Evolutionary conservation across 2,888 invertebrate genomes (phyloP), one percentile per base, ranked within the genome.

Genomic region (Taphrorychus bicolor): DNA sequence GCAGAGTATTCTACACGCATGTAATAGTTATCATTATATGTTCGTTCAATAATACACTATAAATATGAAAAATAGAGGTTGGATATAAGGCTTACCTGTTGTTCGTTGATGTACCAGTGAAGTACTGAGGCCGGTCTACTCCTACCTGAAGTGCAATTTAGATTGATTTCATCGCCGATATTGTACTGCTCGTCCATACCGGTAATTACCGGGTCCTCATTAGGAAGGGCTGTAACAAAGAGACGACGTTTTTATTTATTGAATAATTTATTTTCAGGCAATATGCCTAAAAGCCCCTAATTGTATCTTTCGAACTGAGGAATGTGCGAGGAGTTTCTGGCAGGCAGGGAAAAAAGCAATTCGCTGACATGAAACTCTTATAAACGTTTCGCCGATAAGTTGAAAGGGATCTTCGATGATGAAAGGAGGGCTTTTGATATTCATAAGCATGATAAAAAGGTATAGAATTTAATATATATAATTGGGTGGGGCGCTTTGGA

Each of bases 101-200:
- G 87, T 74, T 91, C 91, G 78, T 92, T 91, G 78, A 92, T 90
- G 82, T 89, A 91, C 91, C 91, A 92, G 78, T 89, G 89, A 21
- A 92, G 85, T 71, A 88, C 84, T 18, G 91, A 90, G 17, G 91
- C 90, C 23, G 92, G 92, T 80, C 89, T 89, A 68, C 91, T 91
- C 78, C 89, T 87, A 48, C 90, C 90, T 45, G 91, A 91, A 41
- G 91, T 91, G 82, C 92, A 92, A 81, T 92, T 92, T 72, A 92
- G 83, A 79, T 88, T 89, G 75, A 92, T 84, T 70, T 87, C 87
- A 79, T 91, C 91, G 41, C 91, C 91, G 79, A 88, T 88, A 82
- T 90, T 88, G 78, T 91, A 91, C 76, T 89, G 88, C 79, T 86
- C 85, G 78, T 89, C 88, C 72, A 90, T 89, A 42, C 91, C 91